Base-by-base conservation (phyloP, 2,797 vertebrate genomes). In the Bradypodion ventrale region DNA sequence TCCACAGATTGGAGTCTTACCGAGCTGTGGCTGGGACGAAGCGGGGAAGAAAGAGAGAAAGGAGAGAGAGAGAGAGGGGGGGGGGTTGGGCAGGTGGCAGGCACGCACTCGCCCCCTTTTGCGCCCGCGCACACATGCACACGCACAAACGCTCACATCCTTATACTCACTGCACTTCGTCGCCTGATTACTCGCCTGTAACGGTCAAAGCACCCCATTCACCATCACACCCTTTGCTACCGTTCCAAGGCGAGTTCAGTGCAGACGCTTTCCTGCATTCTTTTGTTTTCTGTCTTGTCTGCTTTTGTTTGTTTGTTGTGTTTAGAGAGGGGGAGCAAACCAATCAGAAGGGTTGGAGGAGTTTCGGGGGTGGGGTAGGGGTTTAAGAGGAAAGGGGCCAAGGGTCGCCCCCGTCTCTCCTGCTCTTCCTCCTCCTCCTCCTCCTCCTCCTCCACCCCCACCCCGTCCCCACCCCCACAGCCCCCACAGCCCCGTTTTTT, bases 171-270 rank as follows among this genome's bases (percentile, higher is more conserved):
- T 91, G 86, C 91, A 77, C 89, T 93, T 91, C 96, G 94, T 94
- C 93, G 96, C 95, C 92, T 95, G 96, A 96, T 94, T 93, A 95
- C 95, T 96, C 94, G 93, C 96, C 97, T 96, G 95, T 93, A 96
- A 96, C 97, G 95, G 96, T 96, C 96, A 97, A 97, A 96, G 97
- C 95, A 97, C 89, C 93, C 93, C 92, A 90, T 96, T 96, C 92
- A 89, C 19, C 16, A 56, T 96, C 96, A 96, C 97, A 97, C 96
- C 96, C 84, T 81, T 81, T 96, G 96, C 97, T 97, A 97, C 96
- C 96, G 92, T 93, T 94, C 95, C 93, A 89, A 90, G 88, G 94
- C 97, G 97, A 97, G 97, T 97, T 96, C 96, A 97, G 97, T 96
- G 97, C 95, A 91, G 96, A 49, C 75, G 16, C 83, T 75, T 4